Conservation (phyloP, 2,797 vertebrate genomes). For the Rhabdomys pumilio region DNA sequence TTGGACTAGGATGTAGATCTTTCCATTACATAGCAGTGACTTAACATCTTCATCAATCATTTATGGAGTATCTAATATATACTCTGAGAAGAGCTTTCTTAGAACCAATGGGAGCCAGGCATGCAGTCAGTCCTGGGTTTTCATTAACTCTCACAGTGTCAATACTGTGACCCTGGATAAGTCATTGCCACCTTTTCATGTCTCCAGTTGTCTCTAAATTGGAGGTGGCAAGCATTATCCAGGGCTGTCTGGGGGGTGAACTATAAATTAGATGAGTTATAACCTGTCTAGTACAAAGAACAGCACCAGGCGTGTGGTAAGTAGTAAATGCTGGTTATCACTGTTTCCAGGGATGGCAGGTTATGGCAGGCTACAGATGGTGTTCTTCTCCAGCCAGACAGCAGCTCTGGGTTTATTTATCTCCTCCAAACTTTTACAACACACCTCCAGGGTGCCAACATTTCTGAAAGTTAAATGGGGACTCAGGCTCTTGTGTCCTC, state of each 20-base stretch:
- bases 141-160: not conserved
- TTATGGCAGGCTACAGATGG: not conserved
- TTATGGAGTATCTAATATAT: constrained; percentile 76
- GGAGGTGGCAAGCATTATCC: constrained; percentile 16
- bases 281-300: constrained; percentile 25
- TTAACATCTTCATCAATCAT: constrained; percentile 81
- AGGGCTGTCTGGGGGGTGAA: constrained; percentile 3
- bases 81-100: constrained; percentile 52
- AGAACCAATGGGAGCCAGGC: constrained; percentile 53
- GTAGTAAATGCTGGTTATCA: not conserved
- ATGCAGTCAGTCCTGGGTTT: constrained; percentile 31
- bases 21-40: constrained; percentile 74
- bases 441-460: not conserved
- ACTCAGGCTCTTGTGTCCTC: not conserved
- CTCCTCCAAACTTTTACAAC: not conserved
- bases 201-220: constrained; percentile 43
- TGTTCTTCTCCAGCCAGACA: not conserved
- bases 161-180: not conserved
- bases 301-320: not conserved
- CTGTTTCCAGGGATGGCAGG: not conserved
- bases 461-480: not conserved
- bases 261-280: constrained; percentile 68
- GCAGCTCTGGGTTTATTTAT: not conserved
- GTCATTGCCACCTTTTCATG: constrained; percentile 6
- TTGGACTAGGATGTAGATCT: constrained; percentile 55